Evolutionary conservation across 2,797 vertebrate species (phyloP).

Genomic region (Anolis apletophallus): DNA sequence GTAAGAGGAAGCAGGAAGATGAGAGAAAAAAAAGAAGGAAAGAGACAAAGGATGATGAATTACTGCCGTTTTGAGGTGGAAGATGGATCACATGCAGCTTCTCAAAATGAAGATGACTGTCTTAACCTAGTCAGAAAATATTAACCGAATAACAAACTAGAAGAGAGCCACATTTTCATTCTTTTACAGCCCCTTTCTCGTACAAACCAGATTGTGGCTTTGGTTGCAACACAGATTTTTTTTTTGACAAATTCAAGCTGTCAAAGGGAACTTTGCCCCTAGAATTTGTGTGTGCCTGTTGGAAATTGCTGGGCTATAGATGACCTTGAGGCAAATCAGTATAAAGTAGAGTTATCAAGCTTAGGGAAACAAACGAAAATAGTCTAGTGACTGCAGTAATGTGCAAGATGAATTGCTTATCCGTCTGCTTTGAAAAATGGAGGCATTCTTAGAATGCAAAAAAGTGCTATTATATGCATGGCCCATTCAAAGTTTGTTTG

Average conservation of each 20-base stretch:
- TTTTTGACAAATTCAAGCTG: constrained; percentile 75
- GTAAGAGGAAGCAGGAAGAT: no score
- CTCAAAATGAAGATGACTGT: neutral
- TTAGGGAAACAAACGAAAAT: constrained; percentile 68
- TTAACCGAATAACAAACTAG: neutral
- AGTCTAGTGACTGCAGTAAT: constrained; percentile 44
- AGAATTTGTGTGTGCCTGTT: constrained; percentile 57
- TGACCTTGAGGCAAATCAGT: constrained; percentile 60
- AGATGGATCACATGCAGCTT: neutral
- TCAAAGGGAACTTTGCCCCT: constrained; percentile 62
- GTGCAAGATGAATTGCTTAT: constrained; percentile 34
- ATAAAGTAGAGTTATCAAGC: constrained; percentile 62
- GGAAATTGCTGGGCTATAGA: constrained; percentile 54
- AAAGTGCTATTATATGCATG: neutral
- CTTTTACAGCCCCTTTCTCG: neutral
- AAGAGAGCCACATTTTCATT: neutral
- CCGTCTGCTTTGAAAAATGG: neutral
- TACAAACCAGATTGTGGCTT: constrained; percentile 11
- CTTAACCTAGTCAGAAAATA: neutral
- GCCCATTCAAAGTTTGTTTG: neutral
- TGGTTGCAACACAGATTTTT: constrained; percentile 63
- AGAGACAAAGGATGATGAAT: neutral
- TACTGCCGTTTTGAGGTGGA: neutral
- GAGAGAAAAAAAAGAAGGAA: no score
- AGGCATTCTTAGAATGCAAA: constrained; percentile 5